phyloP scores from a whole-genome alignment of 2,113 vertebrate genomes.

The Gnathonemus longibarbis region DNA sequence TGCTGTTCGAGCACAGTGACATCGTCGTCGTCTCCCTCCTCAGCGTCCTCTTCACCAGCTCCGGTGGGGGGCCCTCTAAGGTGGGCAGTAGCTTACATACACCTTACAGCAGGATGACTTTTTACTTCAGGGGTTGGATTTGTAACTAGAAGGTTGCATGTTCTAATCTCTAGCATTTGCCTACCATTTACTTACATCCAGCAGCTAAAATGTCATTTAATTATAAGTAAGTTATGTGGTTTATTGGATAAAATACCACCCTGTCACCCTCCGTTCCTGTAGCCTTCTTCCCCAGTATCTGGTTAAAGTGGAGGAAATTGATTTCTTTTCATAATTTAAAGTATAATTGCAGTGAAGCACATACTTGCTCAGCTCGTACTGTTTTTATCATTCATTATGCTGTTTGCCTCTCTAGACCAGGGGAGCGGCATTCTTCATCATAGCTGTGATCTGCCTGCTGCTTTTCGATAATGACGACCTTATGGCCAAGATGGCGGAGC shows the following conservation, averaged over 20 bases:
- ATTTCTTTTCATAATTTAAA: background rate
- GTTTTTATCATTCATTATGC: background rate
- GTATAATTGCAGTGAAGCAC: background rate
- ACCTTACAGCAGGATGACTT: background rate
- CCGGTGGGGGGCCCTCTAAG: conserved; percentile 91
- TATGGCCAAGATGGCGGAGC: conserved; percentile 97
- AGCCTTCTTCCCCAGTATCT: background rate
- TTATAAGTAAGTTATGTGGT: background rate
- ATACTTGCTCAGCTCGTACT: background rate
- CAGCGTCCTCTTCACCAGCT: conserved; percentile 84
- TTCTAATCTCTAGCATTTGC: background rate
- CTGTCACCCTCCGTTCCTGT: background rate
- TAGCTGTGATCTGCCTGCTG: conserved; percentile 88
- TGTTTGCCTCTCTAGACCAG: conserved; percentile 66
- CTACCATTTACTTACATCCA: background rate
- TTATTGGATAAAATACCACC: background rate
- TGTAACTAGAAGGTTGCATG: background rate
- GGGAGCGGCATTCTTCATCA: conserved; percentile 92
- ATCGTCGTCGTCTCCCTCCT: conserved; percentile 87
- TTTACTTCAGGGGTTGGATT: background rate
- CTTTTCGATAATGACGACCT: conserved; percentile 98
- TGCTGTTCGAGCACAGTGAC: conserved; percentile 93
- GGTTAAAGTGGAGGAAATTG: background rate
- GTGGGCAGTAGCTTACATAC: conserved; percentile 43
- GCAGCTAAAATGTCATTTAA: background rate